Base-by-base conservation (phyloP, 2,113 vertebrate species). In the Oxyruncus cristatus region DNA sequence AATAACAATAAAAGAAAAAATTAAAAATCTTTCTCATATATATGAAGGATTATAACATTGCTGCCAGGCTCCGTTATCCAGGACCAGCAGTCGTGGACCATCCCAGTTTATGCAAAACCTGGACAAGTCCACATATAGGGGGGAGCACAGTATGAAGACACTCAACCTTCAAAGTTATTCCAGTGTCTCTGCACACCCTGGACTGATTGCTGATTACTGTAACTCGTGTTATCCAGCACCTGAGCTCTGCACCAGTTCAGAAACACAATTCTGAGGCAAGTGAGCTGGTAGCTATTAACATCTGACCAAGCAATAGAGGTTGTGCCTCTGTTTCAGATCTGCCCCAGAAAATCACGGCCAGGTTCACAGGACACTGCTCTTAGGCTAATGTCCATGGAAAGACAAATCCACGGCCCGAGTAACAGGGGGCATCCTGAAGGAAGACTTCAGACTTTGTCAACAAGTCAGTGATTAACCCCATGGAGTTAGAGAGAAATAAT, bases 51-150 rank as follows among this genome's bases (percentile, higher is more conserved):
- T 14, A 73, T 33, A 56, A 73, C 83, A 87, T 21, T 63, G 50
- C 72, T 79, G 33, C 56, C 85, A 53, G 53, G 53, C 26, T 77
- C 62, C 0, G 0, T 49, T 74, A 81, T 12, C 18, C 47, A 67
- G 59, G 5, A 21, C 37, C 0, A 3, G 12, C 56, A 50, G 47
- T 15, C 0, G 0, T 27, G 56, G 42, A 37, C 53, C n/a, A 35
- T 22, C 18, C 20, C 59, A 61, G 4, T 59, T 89, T 27, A 9
- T 26, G 21, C 41, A 81, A 84, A 91, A 84, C 23, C 35, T 55
- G 47, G 27, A 4, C 42, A 81, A 58, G 18, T 58, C 42, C 35
- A 63, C 4, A 4, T 11, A 17, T 2, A 16, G 22, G 39, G 21
- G 62, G 41, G 28, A 66, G 55, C 5, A n/a, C 27, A 70, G 17